phyloP scores from a whole-genome alignment of 2,888 invertebrate genomes.

The Drosophila infuscata region DNA sequence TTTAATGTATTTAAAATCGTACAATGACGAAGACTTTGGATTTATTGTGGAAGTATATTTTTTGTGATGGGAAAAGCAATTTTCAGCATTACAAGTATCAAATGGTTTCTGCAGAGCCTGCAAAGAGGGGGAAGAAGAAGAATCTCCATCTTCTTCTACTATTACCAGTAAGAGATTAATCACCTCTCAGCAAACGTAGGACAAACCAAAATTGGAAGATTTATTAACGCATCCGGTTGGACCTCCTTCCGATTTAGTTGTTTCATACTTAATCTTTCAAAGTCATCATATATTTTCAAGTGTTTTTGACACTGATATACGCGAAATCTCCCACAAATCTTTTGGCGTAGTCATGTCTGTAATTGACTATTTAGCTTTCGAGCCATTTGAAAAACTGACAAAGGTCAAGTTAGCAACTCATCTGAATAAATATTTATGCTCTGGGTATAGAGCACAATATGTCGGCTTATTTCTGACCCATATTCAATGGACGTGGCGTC shows the following conservation, averaged over 20 bases:
- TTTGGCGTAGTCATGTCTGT: slow-evolving; percentile 9
- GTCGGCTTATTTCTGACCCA: slow-evolving; percentile 60
- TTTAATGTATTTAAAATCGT: not conserved
- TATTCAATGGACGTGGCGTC: slow-evolving; percentile 55
- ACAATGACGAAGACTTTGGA: not conserved
- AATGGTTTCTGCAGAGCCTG: not conserved
- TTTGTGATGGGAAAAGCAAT: not conserved
- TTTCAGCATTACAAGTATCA: not conserved
- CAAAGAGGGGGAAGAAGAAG: not conserved
- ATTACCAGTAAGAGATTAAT: not conserved
- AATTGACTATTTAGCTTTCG: slow-evolving; percentile 33
- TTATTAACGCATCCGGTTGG: not conserved
- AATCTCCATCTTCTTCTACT: not conserved
- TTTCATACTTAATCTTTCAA: not conserved
- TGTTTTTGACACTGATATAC: not conserved
- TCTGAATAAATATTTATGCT: slow-evolving; percentile 42
- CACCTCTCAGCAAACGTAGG: not conserved
- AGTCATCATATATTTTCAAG: not conserved
- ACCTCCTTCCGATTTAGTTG: not conserved
- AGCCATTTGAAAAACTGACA: slow-evolving; percentile 20
- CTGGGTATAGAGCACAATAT: slow-evolving; percentile 22
- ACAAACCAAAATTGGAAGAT: not conserved
- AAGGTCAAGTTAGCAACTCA: slow-evolving; percentile 59
- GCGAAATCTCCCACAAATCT: slow-evolving; percentile 6
- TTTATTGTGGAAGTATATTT: not conserved